Evolutionary conservation across 2,888 invertebrate genomes (phyloP).

Genomic region (Axea sp.): DNA sequence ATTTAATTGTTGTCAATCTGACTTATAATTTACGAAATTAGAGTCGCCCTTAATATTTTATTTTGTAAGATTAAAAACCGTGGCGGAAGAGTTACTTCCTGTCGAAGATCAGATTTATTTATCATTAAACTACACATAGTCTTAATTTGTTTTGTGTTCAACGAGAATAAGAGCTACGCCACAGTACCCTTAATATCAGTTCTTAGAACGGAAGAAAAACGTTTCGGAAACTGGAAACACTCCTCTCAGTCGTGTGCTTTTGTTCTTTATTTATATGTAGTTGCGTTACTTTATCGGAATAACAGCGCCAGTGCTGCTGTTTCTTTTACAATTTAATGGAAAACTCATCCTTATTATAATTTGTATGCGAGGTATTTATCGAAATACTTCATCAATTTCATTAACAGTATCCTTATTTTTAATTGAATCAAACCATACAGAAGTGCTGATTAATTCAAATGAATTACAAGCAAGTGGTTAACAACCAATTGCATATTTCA

Average conservation of each 20-base stretch:
- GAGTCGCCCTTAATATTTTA: constrained; percentile 25
- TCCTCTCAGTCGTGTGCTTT: constrained; percentile 13
- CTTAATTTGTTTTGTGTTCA: constrained; percentile 17
- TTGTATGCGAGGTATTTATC: constrained; percentile 44
- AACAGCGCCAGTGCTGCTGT: constrained; percentile 3
- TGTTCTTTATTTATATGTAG: constrained; percentile 1
- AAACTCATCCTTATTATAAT: constrained; percentile 38
- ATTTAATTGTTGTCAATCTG: constrained; percentile 11
- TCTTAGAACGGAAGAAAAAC: constrained; percentile 39
- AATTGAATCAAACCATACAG: constrained; percentile 15
- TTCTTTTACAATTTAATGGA: constrained; percentile 10
- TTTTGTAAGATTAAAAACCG: constrained; percentile 18
- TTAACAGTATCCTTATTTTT: constrained; percentile 32
- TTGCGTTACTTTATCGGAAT: constrained; percentile 5
- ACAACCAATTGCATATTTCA: too few species aligned
- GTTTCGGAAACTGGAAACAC: constrained; percentile 17
- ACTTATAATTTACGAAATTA: constrained; percentile 34
- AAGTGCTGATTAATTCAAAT: not conserved
- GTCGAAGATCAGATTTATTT: constrained; percentile 31
- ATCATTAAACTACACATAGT: constrained; percentile 27
- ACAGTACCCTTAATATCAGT: constrained; percentile 27
- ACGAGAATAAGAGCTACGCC: constrained; percentile 21
- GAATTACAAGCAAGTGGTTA: not conserved
- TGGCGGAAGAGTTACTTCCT: not conserved
- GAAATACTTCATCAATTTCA: constrained; percentile 35